A percentile compares a stretch with the other conserved stretches of the same genome.
Evolutionary conservation across 2,113 vertebrate species (phyloP).

Genomic region (Crocuta crocuta): DNA sequence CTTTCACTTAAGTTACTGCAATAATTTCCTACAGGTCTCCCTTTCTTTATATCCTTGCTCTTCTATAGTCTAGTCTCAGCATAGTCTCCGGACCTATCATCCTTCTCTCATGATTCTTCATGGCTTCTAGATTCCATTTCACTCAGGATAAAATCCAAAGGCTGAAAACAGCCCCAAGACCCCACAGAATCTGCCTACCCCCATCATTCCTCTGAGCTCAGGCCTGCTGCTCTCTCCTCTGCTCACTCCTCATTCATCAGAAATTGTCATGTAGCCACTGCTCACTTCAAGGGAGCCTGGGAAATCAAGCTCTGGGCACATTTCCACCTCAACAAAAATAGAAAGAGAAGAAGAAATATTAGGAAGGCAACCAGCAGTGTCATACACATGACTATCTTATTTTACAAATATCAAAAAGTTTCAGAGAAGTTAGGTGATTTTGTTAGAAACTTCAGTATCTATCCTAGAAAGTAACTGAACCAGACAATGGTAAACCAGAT

Average conservation of each 20-base stretch:
- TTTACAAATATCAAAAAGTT: neutral
- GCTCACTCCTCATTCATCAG: neutral
- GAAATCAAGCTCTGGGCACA: neutral
- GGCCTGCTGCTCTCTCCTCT: too few relatives aligned
- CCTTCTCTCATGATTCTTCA: neutral
- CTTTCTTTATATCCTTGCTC: neutral
- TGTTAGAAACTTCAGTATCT: neutral
- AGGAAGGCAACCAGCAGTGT: neutral
- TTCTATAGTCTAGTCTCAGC: neutral
- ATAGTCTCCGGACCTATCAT: neutral
- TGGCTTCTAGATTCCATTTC: neutral
- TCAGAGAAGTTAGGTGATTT: neutral
- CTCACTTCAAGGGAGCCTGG: neutral
- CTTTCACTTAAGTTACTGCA: neutral
- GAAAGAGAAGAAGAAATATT: neutral
- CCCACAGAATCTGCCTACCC: neutral
- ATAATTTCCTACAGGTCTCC: neutral
- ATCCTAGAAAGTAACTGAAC: neutral
- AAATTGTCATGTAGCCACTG: neutral
- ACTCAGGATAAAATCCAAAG: neutral
- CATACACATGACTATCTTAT: neutral
- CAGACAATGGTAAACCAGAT: neutral
- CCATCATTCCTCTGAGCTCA: neutral
- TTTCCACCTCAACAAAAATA: neutral
- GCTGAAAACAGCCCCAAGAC: neutral